phyloP scores from a whole-genome alignment of 2,797 vertebrate genomes.

The Anableps anableps region DNA sequence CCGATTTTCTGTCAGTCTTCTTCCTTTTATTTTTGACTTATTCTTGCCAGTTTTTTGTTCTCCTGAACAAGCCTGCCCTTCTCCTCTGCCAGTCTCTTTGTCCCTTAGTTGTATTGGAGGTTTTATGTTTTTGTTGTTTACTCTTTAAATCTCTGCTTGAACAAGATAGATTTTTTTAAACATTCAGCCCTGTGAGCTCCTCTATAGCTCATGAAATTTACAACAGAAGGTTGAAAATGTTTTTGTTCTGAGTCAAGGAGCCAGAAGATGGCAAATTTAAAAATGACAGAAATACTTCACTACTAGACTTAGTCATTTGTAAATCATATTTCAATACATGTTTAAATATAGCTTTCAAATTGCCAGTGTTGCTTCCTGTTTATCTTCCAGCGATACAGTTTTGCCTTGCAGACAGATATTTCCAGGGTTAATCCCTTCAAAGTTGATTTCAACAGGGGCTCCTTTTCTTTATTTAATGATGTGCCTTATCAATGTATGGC shows the following conservation, averaged over 20 bases:
- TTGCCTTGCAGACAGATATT: background rate
- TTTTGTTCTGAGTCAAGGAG: background rate
- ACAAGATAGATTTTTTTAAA: background rate
- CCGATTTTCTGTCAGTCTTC: background rate
- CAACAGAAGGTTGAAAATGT: background rate
- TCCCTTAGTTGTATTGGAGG: slow-evolving; percentile 6
- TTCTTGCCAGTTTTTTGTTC: background rate
- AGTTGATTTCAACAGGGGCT: background rate
- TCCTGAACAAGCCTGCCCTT: background rate
- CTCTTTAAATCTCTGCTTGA: slow-evolving; percentile 1
- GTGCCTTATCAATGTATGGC: background rate
- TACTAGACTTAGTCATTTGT: background rate
- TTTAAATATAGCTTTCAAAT: slow-evolving; percentile 9
- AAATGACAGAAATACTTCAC: too few species aligned
- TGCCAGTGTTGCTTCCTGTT: background rate
- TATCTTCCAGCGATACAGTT: background rate
- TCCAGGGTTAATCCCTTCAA: background rate
- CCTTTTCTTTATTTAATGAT: background rate
- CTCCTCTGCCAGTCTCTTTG: slow-evolving; percentile 2
- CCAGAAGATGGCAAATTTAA: background rate
- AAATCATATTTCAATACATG: slow-evolving; percentile 36
- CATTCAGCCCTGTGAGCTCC: background rate
- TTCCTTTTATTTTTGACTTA: background rate
- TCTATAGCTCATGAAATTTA: background rate
- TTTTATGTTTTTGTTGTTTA: background rate